Percentiles rank a stretch among this genome's conserved stretches.
phyloP scores from a whole-genome alignment of 2,888 invertebrate species.

The Tetrapedia diversipes region DNA sequence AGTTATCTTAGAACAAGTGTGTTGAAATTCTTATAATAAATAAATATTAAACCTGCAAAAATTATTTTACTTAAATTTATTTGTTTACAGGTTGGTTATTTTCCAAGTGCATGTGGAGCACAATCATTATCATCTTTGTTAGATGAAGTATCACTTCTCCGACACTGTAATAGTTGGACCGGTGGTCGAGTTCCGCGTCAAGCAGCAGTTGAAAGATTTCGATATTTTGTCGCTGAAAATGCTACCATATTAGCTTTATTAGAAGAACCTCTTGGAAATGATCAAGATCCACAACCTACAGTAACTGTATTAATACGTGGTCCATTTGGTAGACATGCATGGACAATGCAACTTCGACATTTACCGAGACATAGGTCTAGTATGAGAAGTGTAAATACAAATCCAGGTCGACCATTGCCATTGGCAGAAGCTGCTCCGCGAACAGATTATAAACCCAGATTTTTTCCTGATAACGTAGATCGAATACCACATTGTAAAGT shows the following conservation, averaged over 20 bases:
- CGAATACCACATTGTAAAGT: conserved; percentile 92
- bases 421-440: conserved; percentile 88
- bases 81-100: conserved; percentile 88
- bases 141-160: conserved; percentile 93
- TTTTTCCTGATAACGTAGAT: conserved; percentile 92
- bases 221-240: conserved; percentile 96
- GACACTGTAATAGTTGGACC: conserved; percentile 88
- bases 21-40: conserved; percentile 4
- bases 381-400: conserved; percentile 86
- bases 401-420: conserved; percentile 89
- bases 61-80: conserved; percentile 1
- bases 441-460: conserved; percentile 88
- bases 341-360: conserved; percentile 95
- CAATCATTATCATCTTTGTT: conserved; percentile 93
- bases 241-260: conserved; percentile 93
- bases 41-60: background rate
- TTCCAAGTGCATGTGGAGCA: conserved; percentile 92
- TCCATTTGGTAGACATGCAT: conserved; percentile 97
- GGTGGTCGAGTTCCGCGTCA: conserved; percentile 84
- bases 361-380: conserved; percentile 92
- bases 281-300: conserved; percentile 96
- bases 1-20: conserved; percentile 93
- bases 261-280: conserved; percentile 96
- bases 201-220: conserved; percentile 88
- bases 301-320: conserved; percentile 94